Base-by-base conservation (phyloP, 2,113 vertebrate species). In the Lagopus muta region DNA sequence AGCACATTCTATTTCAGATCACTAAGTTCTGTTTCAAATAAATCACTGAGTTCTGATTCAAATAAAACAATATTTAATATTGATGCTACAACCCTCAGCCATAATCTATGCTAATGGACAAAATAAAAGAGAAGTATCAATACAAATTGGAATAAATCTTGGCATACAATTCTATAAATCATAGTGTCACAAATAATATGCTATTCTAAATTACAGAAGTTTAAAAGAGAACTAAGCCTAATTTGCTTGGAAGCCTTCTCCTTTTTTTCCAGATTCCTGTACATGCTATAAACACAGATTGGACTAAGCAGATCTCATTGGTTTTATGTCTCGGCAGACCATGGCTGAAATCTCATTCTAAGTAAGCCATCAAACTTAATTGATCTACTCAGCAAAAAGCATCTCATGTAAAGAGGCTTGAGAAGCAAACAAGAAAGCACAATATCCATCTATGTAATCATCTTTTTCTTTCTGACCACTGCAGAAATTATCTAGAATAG, bases 341-440 rank as follows among this genome's bases (percentile, higher is more conserved):
- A 10, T 74, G 47, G 36, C 5, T 67, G 79, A 66, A 94, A 93
- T 77, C 17, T 30, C n/a, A 55, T n/a, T 64, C 58, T 71, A 80
- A 78, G 54, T 83, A 86, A 91, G 21, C n/a, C 54, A 27, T 72
- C 24, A 74, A 65, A 43, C 11, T 89, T 95, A 94, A 95, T 8
- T 88, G 61, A 71, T 21, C 21, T 47, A 61, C 20, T 65, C 47
- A 52, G 38, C 28, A 70, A 47, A 94, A 83, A 87, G 12, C 21
- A 25, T 62, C 20, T 61, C 78, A 5, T 73, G 54, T 85, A 40
- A 58, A 32, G 11, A 64, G 10, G 43, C 19, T 84, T 76, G n/a
- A 38, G 43, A 88, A 79, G 3, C 57, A n/a, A 67, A 34, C 81
- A 85, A 48, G 42, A 89, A 94, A 91, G 34, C 4, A 86, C 47